phyloP scores from a whole-genome alignment of 2,888 invertebrate species.

The Pantelozetes paolii region DNA sequence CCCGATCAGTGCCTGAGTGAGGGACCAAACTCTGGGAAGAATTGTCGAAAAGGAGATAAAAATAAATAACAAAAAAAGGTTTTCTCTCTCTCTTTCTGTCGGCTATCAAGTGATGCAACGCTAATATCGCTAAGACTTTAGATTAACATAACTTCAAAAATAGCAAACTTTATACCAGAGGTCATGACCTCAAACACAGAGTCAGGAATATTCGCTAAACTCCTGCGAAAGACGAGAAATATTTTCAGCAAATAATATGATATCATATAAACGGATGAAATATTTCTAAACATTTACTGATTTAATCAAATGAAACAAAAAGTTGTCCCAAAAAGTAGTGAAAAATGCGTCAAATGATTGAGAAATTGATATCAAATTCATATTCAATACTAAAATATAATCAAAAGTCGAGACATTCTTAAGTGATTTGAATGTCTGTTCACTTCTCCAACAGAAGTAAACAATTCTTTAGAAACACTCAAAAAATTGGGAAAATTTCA shows the following conservation, averaged over 20 bases:
- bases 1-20: background rate
- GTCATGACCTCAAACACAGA: constrained; percentile 2
- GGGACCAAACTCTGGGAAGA: background rate
- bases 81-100: background rate
- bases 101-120: constrained; percentile 19
- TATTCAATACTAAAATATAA: background rate
- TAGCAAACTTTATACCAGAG: background rate
- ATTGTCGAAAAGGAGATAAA: background rate
- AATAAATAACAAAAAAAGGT: background rate
- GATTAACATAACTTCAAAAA: constrained; percentile 20
- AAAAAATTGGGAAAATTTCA: background rate
- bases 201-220: background rate
- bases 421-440: background rate
- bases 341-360: background rate
- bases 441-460: constrained; percentile 1
- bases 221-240: background rate
- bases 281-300: background rate
- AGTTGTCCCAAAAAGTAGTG: background rate
- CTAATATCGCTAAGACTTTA: constrained; percentile 5
- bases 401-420: constrained; percentile 15
- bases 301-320: background rate
- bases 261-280: constrained; percentile 16
- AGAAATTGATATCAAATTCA: background rate
- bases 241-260: background rate
- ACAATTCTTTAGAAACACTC: constrained; percentile 17